Evolutionary conservation across 2,888 invertebrate species (phyloP).

Genomic region (Mimachlamys varia): DNA sequence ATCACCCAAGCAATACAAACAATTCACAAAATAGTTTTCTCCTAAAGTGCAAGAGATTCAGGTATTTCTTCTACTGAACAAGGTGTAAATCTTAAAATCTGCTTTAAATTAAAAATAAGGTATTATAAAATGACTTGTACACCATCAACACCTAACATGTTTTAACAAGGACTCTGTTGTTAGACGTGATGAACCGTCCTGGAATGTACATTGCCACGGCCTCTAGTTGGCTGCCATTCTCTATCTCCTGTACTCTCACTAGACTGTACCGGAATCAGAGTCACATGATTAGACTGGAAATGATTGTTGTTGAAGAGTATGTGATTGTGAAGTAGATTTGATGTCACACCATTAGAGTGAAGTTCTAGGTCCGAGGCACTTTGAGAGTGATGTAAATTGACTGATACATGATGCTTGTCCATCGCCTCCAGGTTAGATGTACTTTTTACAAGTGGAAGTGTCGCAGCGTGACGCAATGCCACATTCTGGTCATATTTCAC

Average conservation of each 20-base stretch:
- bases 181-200: slow-evolving; percentile 48
- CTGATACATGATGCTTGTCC: not conserved
- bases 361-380: slow-evolving; percentile 25
- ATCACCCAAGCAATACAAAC: not conserved
- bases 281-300: slow-evolving; percentile 50
- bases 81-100: not conserved
- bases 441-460: slow-evolving; percentile 83
- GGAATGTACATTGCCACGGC: slow-evolving; percentile 50
- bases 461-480: slow-evolving; percentile 82
- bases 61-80: no score
- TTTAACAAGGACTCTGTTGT: not conserved
- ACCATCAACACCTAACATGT: not conserved
- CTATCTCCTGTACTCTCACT: slow-evolving; percentile 34
- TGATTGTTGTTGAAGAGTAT: slow-evolving; percentile 52
- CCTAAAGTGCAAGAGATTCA: not conserved
- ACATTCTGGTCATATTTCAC: slow-evolving; percentile 88
- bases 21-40: not conserved
- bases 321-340: slow-evolving; percentile 51
- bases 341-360: slow-evolving; percentile 39
- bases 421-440: slow-evolving; percentile 55
- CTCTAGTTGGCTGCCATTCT: slow-evolving; percentile 48
- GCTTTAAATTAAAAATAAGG: not conserved
- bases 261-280: slow-evolving; percentile 53
- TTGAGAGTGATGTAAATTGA: not conserved
- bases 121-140: not conserved